Evolutionary conservation across 2,888 invertebrate genomes (phyloP).

Genomic region (Plemyria rubiginata): DNA sequence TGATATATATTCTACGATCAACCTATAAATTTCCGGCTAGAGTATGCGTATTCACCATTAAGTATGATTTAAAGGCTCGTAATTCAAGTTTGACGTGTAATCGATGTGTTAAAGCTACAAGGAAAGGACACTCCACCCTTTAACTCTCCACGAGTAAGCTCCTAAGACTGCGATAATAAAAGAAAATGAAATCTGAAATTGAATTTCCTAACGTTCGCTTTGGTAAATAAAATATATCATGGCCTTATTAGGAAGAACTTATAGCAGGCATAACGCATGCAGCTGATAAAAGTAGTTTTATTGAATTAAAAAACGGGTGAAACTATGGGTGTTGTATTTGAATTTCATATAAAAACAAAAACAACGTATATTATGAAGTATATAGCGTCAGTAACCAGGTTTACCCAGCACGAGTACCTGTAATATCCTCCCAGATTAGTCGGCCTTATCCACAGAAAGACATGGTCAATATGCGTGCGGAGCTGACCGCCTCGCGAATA

Average conservation of each 20-base stretch:
- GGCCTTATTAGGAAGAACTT: neutral
- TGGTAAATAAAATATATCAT: conserved; percentile 15
- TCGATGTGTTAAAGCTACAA: conserved; percentile 62
- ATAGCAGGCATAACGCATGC: neutral
- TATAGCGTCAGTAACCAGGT: no score
- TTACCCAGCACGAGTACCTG: no score
- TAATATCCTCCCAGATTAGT: no score
- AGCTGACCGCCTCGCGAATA: no score
- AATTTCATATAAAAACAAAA: no score
- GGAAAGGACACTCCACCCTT: conserved; percentile 53
- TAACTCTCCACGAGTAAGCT: conserved; percentile 35
- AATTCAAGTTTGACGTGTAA: conserved; percentile 69
- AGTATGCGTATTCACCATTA: conserved; percentile 79
- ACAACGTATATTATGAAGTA: no score
- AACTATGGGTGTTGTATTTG: no score
- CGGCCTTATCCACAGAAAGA: no score
- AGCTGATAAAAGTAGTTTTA: no score
- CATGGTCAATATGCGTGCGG: no score
- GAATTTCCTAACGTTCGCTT: conserved; percentile 24
- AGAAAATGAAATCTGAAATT: conserved; percentile 39
- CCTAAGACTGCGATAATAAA: conserved; percentile 38
- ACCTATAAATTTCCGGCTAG: conserved; percentile 71
- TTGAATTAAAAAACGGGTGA: neutral
- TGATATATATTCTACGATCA: conserved; percentile 68
- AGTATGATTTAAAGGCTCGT: conserved; percentile 75